Evolutionary conservation across 2,113 vertebrate species (phyloP).

Genomic region (Edolisoma coerulescens): DNA sequence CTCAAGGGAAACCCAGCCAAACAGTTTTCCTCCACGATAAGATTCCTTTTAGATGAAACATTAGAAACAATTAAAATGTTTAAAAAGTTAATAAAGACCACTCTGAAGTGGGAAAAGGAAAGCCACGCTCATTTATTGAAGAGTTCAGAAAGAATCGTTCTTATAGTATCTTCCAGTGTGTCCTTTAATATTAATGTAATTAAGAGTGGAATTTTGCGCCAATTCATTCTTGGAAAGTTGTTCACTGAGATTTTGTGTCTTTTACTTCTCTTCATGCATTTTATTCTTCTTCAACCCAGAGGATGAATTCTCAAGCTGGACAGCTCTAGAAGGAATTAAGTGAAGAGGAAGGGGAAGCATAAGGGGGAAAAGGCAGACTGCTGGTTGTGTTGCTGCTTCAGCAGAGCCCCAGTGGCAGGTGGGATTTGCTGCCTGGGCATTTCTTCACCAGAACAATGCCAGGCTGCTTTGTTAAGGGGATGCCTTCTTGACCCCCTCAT

Average conservation of each 20-base stretch:
- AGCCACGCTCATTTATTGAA: not conserved
- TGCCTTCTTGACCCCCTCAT: not conserved
- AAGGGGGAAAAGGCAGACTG: not conserved
- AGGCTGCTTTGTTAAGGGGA: not conserved
- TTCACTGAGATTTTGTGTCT: not conserved
- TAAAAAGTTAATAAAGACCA: not conserved
- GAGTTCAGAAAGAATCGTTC: not conserved
- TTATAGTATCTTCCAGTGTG: not conserved
- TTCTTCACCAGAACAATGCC: not conserved
- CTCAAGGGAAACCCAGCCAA: not conserved
- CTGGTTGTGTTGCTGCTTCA: not conserved
- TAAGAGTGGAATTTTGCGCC: not conserved
- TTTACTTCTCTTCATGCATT: not conserved
- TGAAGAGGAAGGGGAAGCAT: not conserved
- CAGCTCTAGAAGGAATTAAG: not conserved
- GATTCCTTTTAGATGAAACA: constrained; percentile 1
- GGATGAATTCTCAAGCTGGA: not conserved
- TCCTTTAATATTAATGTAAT: constrained; percentile 21
- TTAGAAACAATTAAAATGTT: constrained; percentile 14
- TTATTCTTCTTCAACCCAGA: not conserved
- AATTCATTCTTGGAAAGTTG: not conserved
- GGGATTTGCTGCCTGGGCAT: not conserved
- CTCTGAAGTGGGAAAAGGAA: not conserved
- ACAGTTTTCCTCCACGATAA: not conserved
- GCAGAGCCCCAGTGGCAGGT: not conserved